Percentiles rank a stretch among this genome's conserved stretches.
Conservation (phyloP, 2,113 vertebrate species). For the Mandrillus leucophaeus region DNA sequence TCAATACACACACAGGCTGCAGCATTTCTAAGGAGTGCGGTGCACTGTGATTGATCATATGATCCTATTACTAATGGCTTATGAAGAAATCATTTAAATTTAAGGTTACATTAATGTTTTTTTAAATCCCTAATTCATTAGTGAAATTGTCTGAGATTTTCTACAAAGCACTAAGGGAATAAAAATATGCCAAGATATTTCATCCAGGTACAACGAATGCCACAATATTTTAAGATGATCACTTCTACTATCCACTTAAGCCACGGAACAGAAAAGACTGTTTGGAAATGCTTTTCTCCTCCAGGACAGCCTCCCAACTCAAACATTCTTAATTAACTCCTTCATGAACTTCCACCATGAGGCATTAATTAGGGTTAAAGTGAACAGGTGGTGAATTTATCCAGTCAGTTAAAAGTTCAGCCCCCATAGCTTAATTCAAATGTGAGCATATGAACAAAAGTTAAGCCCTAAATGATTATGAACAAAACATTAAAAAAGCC, state of each 20-base stretch:
- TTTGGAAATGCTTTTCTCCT: background rate
- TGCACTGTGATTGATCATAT: slow-evolving; percentile 44
- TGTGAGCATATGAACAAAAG: background rate
- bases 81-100: slow-evolving; percentile 65
- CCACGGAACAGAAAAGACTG: background rate
- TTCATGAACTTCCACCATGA: background rate
- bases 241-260: background rate
- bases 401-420: background rate
- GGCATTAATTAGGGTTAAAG: background rate
- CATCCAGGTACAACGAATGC: slow-evolving; percentile 27
- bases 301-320: background rate
- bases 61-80: slow-evolving; percentile 54
- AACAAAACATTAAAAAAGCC: background rate
- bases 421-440: background rate
- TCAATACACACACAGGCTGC: background rate
- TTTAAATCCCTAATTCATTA: slow-evolving; percentile 66
- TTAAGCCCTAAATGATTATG: background rate
- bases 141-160: slow-evolving; percentile 57
- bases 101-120: slow-evolving; percentile 64
- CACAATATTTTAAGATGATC: slow-evolving; percentile 35
- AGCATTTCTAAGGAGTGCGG: slow-evolving; percentile 11
- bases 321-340: background rate
- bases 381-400: background rate
- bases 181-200: slow-evolving; percentile 65
- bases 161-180: slow-evolving; percentile 42